Conservation (phyloP, 2,888 invertebrate species). For the Protonemura montana region DNA sequence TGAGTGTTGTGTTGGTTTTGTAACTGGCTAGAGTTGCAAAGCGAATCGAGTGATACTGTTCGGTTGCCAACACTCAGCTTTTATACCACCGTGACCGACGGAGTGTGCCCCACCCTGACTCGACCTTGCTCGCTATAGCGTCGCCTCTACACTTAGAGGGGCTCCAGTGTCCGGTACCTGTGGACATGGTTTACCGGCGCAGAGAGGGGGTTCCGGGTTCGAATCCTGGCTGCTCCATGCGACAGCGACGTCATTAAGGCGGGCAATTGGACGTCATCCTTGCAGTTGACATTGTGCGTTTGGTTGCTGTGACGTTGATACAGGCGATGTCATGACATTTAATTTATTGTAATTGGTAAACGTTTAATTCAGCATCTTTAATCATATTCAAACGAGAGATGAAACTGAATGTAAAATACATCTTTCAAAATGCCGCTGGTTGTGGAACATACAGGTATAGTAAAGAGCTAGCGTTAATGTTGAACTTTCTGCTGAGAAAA, state of each 20-base stretch:
- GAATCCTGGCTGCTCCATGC: background rate
- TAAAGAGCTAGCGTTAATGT: too few relatives aligned
- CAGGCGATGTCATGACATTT: background rate
- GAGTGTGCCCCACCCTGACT: background rate
- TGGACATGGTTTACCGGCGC: background rate
- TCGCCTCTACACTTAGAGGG: background rate
- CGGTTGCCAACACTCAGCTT: background rate
- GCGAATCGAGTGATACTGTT: constrained; percentile 38
- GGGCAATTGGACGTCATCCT: background rate
- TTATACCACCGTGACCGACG: constrained; percentile 30
- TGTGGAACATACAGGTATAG: too few relatives aligned
- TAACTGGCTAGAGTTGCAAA: constrained; percentile 36
- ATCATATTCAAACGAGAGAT: too few relatives aligned
- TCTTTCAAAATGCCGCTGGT: too few relatives aligned
- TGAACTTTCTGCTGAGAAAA: too few relatives aligned
- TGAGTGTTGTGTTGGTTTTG: constrained; percentile 22
- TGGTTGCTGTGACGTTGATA: background rate
- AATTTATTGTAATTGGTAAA: too few relatives aligned
- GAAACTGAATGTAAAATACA: too few relatives aligned
- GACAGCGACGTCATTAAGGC: background rate
- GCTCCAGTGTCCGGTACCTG: constrained; percentile 2
- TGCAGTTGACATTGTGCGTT: background rate
- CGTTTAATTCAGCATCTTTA: too few relatives aligned
- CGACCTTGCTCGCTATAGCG: constrained; percentile 23
- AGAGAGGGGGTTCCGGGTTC: constrained; percentile 23